A percentile compares a stretch with the other conserved stretches of the same genome.
Evolutionary conservation across 2,113 vertebrate species (phyloP).

Genomic region (Calidris pugnax): DNA sequence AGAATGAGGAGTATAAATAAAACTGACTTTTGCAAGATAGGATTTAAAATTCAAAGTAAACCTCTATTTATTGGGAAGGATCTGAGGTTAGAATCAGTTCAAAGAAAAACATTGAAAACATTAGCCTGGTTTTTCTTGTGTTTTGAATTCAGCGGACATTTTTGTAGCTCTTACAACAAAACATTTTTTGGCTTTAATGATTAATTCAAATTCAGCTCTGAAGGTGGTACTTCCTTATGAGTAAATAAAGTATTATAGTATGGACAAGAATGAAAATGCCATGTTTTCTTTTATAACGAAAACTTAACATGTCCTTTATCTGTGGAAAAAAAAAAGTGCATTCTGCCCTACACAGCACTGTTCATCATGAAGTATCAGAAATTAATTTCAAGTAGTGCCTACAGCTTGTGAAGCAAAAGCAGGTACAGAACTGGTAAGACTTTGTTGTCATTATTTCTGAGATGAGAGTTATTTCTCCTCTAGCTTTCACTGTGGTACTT

Average conservation of each 20-base stretch:
- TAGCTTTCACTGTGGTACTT: not conserved
- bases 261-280: not conserved
- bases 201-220: not conserved
- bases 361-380: not conserved
- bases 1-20: not conserved
- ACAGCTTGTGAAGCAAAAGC: not conserved
- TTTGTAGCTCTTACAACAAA: not conserved
- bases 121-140: not conserved
- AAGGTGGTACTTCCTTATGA: not conserved
- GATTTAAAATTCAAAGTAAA: not conserved
- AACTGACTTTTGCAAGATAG: not conserved
- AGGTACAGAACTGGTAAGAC: not conserved
- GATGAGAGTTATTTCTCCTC: not conserved
- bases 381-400: not conserved
- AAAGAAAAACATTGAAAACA: not conserved
- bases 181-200: not conserved
- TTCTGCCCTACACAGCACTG: not conserved
- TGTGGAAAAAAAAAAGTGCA: not conserved
- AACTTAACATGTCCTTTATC: not conserved
- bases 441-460: not conserved
- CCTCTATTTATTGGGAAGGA: not conserved
- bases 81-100: not conserved
- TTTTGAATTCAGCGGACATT: not conserved
- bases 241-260: not conserved
- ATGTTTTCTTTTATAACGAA: not conserved